phyloP scores from a whole-genome alignment of 1,140 invertebrate genomes.

The Cydia splendana region DNA sequence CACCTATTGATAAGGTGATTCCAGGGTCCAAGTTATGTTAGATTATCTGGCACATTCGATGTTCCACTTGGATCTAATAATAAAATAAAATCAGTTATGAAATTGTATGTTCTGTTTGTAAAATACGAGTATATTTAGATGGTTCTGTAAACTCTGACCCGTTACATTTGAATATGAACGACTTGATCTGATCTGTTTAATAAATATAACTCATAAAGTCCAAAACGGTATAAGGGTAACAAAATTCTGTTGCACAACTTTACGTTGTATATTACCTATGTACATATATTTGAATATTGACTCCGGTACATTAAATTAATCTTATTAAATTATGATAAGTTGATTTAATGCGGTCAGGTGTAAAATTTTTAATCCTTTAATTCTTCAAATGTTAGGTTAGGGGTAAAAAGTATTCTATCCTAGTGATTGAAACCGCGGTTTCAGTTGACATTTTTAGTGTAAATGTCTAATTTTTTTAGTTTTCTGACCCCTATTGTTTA shows the following conservation, averaged over 20 bases:
- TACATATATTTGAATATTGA: too few relatives aligned
- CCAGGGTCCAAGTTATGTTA: constrained; percentile 36
- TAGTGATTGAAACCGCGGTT: too few relatives aligned
- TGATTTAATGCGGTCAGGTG: too few relatives aligned
- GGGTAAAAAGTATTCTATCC: too few relatives aligned
- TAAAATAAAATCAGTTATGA: not conserved
- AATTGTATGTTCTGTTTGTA: not conserved
- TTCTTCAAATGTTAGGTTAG: too few relatives aligned
- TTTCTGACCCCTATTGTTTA: not conserved
- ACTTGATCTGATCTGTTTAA: not conserved
- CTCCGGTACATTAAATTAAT: too few relatives aligned
- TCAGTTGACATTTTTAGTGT: not conserved
- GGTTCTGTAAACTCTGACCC: not conserved
- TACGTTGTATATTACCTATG: too few relatives aligned
- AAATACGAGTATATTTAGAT: not conserved
- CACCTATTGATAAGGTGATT: not conserved
- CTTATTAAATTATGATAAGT: too few relatives aligned
- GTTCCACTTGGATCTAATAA: constrained; percentile 1
- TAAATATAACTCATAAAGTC: not conserved
- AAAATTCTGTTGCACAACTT: too few relatives aligned
- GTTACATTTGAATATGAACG: constrained; percentile 4
- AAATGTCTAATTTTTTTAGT: not conserved
- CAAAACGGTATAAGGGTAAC: too few relatives aligned
- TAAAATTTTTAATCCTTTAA: too few relatives aligned
- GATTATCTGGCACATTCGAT: constrained; percentile 22